A percentile compares a stretch with the other conserved stretches of the same genome.
Conservation (phyloP, 1,140 invertebrate genomes). For the Cydia amplana region DNA sequence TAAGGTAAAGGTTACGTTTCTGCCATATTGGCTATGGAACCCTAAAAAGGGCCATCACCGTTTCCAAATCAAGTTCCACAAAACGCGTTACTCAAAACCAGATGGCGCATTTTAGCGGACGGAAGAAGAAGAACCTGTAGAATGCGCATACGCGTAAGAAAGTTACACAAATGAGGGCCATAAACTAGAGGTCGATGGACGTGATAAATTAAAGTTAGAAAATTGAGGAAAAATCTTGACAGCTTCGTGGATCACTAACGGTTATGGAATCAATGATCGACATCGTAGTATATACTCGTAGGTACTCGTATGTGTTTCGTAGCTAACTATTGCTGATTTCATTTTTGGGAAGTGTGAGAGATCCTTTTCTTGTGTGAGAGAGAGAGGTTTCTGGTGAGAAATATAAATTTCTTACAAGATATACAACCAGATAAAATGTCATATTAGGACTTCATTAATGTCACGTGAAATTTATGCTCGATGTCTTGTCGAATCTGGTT, state of each 20-base stretch:
- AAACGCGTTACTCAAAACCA: neutral
- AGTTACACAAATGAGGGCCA: slow-evolving; percentile 35
- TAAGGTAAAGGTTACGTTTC: too few relatives aligned
- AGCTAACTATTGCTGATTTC: too few relatives aligned
- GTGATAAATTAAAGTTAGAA: slow-evolving; percentile 19
- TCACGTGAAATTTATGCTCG: too few relatives aligned
- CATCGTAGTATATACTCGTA: too few relatives aligned
- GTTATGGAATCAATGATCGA: neutral
- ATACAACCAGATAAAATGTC: too few relatives aligned
- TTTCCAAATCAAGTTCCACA: neutral
- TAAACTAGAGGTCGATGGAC: slow-evolving; percentile 24
- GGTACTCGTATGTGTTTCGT: too few relatives aligned
- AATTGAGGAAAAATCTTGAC: neutral
- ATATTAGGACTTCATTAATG: too few relatives aligned
- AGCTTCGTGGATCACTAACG: neutral
- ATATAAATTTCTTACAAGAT: too few relatives aligned
- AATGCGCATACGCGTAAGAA: slow-evolving; percentile 34
- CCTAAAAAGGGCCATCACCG: neutral
- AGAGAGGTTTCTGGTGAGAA: too few relatives aligned
- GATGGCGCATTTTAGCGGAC: slow-evolving; percentile 27
- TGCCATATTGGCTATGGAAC: neutral
- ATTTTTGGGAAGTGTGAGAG: too few relatives aligned
- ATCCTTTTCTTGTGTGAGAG: too few relatives aligned
- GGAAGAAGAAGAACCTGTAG: slow-evolving; percentile 2
- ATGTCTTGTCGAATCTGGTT: too few relatives aligned